A percentile compares a stretch with the other conserved stretches of the same genome.
Evolutionary conservation across 2,888 invertebrate species (phyloP).

Genomic region (Orchesellides sinensis): DNA sequence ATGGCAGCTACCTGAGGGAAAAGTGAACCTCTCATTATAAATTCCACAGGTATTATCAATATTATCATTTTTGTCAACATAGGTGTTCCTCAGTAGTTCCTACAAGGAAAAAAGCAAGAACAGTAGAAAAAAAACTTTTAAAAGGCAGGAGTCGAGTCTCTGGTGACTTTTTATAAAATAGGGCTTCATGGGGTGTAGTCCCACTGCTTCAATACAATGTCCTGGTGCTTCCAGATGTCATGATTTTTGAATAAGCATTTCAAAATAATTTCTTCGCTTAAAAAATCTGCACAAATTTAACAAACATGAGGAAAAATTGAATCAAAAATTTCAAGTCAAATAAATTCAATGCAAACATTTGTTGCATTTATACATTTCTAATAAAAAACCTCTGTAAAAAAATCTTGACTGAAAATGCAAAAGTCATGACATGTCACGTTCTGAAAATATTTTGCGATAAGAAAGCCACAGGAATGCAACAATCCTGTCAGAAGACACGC

Average conservation of each 20-base stretch:
- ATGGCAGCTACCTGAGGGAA: conserved; percentile 13
- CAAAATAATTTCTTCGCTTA: not conserved
- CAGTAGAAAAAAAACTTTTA: conserved; percentile 17
- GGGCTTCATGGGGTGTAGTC: conserved; percentile 27
- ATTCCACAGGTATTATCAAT: conserved; percentile 43
- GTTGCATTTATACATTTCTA: not conserved
- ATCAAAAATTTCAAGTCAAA: too few species aligned
- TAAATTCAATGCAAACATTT: not conserved
- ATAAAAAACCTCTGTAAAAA: not conserved
- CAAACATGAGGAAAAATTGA: too few species aligned
- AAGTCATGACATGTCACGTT: conserved; percentile 14
- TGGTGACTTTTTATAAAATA: conserved; percentile 46
- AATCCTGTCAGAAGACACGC: conserved; percentile 15
- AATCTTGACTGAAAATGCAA: too few species aligned
- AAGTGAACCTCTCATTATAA: conserved; percentile 51
- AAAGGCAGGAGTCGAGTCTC: conserved; percentile 4
- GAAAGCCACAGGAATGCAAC: not conserved
- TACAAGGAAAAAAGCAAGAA: conserved; percentile 3
- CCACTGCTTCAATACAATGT: not conserved
- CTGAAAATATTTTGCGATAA: conserved; percentile 3
- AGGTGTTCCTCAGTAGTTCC: conserved; percentile 45
- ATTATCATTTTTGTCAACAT: conserved; percentile 60
- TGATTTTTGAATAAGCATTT: not conserved
- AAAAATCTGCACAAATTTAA: not conserved
- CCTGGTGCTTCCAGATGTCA: not conserved